Conservation (phyloP, 2,888 invertebrate species). For the Ganaspis brasiliensis region DNA sequence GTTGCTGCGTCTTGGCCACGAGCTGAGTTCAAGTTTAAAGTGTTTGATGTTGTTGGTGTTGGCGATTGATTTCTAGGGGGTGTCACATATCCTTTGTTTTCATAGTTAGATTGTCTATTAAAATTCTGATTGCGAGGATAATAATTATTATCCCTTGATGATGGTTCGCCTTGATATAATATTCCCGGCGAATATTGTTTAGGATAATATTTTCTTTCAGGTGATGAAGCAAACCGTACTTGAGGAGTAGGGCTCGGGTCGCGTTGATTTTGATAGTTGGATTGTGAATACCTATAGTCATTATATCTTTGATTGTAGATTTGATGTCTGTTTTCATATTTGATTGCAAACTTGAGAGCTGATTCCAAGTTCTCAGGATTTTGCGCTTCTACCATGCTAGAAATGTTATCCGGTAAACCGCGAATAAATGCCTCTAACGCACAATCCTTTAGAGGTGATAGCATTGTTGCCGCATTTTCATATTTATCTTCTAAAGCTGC, state of each 20-base stretch:
- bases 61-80: no score
- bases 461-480: neutral
- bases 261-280: no score
- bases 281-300: neutral
- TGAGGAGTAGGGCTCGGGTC: no score
- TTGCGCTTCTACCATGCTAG: conserved; percentile 39
- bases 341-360: neutral
- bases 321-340: neutral
- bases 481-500: conserved; percentile 6
- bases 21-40: neutral
- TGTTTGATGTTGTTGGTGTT: no score
- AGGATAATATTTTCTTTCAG: no score
- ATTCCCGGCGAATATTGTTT: no score
- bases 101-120: neutral
- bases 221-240: no score
- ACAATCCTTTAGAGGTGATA: conserved; percentile 35
- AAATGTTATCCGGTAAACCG: conserved; percentile 44
- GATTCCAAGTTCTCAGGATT: conserved; percentile 18
- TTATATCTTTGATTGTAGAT: neutral
- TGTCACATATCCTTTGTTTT: neutral
- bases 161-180: neutral
- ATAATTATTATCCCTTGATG: neutral
- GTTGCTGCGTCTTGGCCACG: neutral
- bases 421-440: conserved; percentile 48
- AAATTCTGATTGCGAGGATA: neutral